These are phyloP conservation scores for Melitaea athalia DNA, from an alignment of 2,888 invertebrate genomes.

Conservation along the genomic window DNA sequence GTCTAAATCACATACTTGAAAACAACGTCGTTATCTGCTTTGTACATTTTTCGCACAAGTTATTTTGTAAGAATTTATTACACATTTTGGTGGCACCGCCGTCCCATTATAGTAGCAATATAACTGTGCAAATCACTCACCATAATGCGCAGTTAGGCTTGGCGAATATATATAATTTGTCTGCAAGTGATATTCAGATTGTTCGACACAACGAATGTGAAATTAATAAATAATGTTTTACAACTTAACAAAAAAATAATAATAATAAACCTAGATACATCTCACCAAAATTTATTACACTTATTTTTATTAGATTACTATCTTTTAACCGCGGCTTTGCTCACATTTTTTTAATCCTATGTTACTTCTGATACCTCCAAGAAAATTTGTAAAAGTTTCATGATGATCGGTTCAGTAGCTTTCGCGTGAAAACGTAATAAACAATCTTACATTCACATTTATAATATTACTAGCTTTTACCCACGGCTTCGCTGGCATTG, in stretches of 20 bases:
- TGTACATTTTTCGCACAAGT: background rate
- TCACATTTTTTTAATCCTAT: too few relatives aligned
- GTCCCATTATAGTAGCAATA: conserved; percentile 48
- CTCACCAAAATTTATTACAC: background rate
- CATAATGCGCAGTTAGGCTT: conserved; percentile 61
- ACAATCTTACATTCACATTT: too few relatives aligned
- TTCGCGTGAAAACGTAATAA: too few relatives aligned
- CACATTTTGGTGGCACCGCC: conserved; percentile 3
- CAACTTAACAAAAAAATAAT: conserved; percentile 7
- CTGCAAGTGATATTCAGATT: conserved; percentile 46
- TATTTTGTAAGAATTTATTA: background rate
- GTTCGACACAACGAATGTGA: conserved; percentile 39
- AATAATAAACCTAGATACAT: background rate
- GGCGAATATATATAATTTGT: conserved; percentile 56
- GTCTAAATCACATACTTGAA: background rate
- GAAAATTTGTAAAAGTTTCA: too few relatives aligned
- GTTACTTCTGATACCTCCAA: too few relatives aligned
- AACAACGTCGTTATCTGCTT: background rate
- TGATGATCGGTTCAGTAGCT: too few relatives aligned
- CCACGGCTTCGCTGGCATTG: too few relatives aligned
- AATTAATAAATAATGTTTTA: conserved; percentile 25
- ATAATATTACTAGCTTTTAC: too few relatives aligned
- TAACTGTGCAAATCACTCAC: conserved; percentile 64
- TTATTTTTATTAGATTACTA: background rate
- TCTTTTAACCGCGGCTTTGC: too few relatives aligned